Percentiles rank a stretch among this genome's conserved stretches.
Conservation (phyloP, 2,113 vertebrate genomes). For the Merops nubicus region DNA sequence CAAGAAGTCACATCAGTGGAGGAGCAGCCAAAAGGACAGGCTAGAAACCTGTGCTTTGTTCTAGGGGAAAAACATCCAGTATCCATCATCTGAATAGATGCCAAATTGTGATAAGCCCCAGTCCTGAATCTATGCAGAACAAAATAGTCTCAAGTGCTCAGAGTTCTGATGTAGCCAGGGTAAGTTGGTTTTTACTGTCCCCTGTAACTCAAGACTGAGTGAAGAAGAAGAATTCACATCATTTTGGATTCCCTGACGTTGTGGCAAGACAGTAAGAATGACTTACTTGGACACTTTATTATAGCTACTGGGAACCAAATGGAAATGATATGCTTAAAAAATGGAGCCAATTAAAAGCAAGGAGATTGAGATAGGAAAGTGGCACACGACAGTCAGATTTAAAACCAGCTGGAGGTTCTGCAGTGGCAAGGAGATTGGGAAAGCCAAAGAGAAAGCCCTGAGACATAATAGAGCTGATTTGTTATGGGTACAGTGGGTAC, state of each 20-base stretch:
- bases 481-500: neutral
- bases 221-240: neutral
- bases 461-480: neutral
- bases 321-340: neutral
- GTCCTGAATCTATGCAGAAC: accelerated
- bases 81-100: neutral
- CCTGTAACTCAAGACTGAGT: neutral
- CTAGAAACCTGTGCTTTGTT: neutral
- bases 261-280: neutral
- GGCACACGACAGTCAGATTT: neutral
- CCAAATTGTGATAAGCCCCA: neutral
- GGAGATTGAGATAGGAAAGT: neutral
- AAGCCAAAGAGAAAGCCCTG: neutral
- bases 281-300: neutral
- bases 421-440: neutral
- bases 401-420: conserved; percentile 4
- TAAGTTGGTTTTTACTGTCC: neutral
- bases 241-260: neutral
- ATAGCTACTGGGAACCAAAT: neutral
- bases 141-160: neutral
- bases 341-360: neutral
- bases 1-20: neutral
- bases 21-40: neutral
- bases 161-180: neutral
- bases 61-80: neutral